Evolutionary conservation across 2,113 vertebrate species (phyloP).

Genomic region (Apistogramma diplotaenia): DNA sequence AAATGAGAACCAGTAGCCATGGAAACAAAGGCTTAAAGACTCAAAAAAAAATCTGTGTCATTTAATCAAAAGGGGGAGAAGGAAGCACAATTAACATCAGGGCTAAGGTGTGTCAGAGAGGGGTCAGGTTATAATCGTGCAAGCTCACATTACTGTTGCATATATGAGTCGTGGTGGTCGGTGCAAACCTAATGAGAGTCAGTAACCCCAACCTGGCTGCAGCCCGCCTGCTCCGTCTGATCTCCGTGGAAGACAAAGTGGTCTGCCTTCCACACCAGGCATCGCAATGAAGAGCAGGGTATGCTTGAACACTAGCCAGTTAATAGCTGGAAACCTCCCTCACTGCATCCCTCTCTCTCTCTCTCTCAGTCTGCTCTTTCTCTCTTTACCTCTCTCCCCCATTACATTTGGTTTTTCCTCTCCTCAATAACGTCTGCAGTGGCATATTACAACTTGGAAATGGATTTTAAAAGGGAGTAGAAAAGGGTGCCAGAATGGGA

Average conservation of each 20-base stretch:
- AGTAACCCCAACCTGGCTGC: slow-evolving; percentile 52
- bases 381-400: slow-evolving; percentile 29
- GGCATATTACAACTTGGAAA: slow-evolving; percentile 74
- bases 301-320: slow-evolving; percentile 49
- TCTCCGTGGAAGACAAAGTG: slow-evolving; percentile 64
- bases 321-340: slow-evolving; percentile 46
- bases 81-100: slow-evolving; percentile 76
- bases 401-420: slow-evolving; percentile 48
- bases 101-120: slow-evolving; percentile 63
- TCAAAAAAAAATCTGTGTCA: slow-evolving; percentile 34
- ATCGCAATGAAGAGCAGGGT: slow-evolving; percentile 47
- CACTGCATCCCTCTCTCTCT: background rate
- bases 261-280: slow-evolving; percentile 58
- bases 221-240: slow-evolving; percentile 45
- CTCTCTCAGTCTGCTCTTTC: slow-evolving; percentile 29
- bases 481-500: slow-evolving; percentile 67
- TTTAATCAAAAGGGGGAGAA: slow-evolving; percentile 72
- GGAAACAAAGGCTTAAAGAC: slow-evolving; percentile 69
- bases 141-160: slow-evolving; percentile 52
- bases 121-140: slow-evolving; percentile 44
- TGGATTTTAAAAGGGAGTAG: slow-evolving; percentile 69
- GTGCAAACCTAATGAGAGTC: slow-evolving; percentile 63
- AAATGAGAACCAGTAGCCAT: slow-evolving; percentile 73
- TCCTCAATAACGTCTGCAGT: slow-evolving; percentile 67
- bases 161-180: slow-evolving; percentile 25